phyloP scores from a whole-genome alignment of 2,113 vertebrate genomes.

The Otis tarda region DNA sequence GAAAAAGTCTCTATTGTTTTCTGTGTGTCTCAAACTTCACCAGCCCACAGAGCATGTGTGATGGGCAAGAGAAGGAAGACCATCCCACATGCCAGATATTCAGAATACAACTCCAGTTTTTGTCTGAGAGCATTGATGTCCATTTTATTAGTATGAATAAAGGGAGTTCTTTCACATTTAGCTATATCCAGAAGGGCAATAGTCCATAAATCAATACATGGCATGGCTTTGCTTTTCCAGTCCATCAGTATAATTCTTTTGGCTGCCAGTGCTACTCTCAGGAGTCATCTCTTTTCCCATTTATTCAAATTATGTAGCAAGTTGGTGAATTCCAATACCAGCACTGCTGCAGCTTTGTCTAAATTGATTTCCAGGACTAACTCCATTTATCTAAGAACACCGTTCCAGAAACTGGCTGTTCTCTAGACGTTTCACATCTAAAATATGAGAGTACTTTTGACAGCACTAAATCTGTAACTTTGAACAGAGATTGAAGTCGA shows the following conservation, averaged over 20 bases:
- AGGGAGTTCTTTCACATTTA: conserved; percentile 71
- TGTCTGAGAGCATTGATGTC: conserved; percentile 61
- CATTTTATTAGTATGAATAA: conserved; percentile 74
- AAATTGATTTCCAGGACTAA: conserved; percentile 73
- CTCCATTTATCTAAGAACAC: conserved; percentile 69
- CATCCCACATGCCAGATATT: conserved; percentile 23
- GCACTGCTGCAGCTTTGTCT: conserved; percentile 66
- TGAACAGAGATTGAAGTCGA: neutral
- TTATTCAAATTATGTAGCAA: conserved; percentile 71
- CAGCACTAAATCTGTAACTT: neutral
- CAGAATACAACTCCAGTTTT: conserved; percentile 32
- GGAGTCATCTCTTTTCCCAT: conserved; percentile 70
- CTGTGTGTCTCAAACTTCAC: neutral
- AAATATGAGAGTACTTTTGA: conserved; percentile 32
- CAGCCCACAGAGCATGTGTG: neutral
- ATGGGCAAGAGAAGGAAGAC: conserved; percentile 4
- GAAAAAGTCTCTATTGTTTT: neutral
- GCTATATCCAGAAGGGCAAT: conserved; percentile 72
- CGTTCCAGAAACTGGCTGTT: conserved; percentile 46
- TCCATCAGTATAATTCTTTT: conserved; percentile 74
- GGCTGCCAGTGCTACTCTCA: conserved; percentile 65
- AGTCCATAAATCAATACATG: conserved; percentile 72
- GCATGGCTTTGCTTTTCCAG: conserved; percentile 71
- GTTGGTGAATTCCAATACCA: conserved; percentile 69
- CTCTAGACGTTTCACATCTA: neutral